Base-by-base conservation (phyloP, 2,797 vertebrate genomes). In the Threskiornis aethiopicus region DNA sequence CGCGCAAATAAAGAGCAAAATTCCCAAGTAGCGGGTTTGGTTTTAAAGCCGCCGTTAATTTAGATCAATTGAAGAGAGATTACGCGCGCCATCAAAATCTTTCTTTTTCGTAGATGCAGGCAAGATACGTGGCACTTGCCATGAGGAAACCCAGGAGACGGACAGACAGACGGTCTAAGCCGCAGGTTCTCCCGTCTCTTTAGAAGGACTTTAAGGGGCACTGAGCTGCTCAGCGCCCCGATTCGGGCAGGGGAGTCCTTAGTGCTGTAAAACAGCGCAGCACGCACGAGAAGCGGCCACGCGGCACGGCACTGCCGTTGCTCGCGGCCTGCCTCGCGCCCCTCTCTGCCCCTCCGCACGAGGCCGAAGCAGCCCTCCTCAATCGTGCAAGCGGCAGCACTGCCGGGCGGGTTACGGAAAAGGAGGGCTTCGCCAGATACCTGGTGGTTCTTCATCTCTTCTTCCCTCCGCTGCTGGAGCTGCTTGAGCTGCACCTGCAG, bases 381-480 rank as follows among this genome's bases (percentile, higher is more conserved):
- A 5, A 10, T 2, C 2, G 3, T 1, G 29, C 3, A 13, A 18
- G 20, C 4, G 4, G 29, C 21, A 4, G n/a, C 2, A 4, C 33
- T 16, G 31, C 18, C 4, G 1, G 10, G 17, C 29, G 17, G 4
- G 5, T 12, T 29, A 52, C 33, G 35, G 29, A 9, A 3, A 29
- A 28, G 2, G 7, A 44, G 7, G 5, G 5, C 28, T 41, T 15
- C 1, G 5, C 31, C 83, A 18, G 26, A 33, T 96, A 98, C 98
- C 98, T 98, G 98, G 75, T 98, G 98, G 77, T 98, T 98, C 95
- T 98, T 98, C 97, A 98, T 98, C 90, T 98, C 98, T 72, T 98
- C 98, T 28, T 98, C 98, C 91, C 98, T 94, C 49, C 98, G 97
- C 90, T 98, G 98, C 83, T 98, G 98, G 37, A 98, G 98, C 47